Evolutionary conservation across 2,888 invertebrate genomes (phyloP), one percentile per base, ranked within the genome.

Genomic region (Apotomis turbidana): DNA sequence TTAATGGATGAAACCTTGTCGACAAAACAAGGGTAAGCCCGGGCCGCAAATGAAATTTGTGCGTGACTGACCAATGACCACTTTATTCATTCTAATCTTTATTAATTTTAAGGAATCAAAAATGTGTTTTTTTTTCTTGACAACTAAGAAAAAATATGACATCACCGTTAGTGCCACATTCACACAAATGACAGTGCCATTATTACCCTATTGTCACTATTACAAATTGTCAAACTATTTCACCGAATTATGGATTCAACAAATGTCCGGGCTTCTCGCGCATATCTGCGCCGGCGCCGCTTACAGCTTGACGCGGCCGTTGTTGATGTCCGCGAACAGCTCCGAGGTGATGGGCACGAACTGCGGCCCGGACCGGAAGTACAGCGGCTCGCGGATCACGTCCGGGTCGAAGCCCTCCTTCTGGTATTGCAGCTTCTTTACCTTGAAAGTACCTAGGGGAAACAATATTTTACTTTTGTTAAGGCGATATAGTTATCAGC

Each of bases 401-500:
- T 94, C 93, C 3, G 96, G 94, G 84, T 99, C 95, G 86, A 96
- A 99, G 3, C 97, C 98, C 78, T 98, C 97, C 76, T 95, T 94
- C 84, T 97, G 97, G 75, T 99, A 95, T 78, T 97, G 96, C 4
- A 96, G 94, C 86, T 99, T 99, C 90, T 97, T 97, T 78, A 99
- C 87, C 91, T 99, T 99, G 88, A 97, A 99, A 0, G 99, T 99
- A 61, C 97, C 97, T 94, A 95, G 87, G 81, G 83, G 88, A 87
- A 73, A 73, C 0, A 6, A 51, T n/a, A 5, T 36, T 69, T 4
- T 57, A 10, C 44, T 6, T 44, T 44, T 44, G 44, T 44, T 44
- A 27, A 27, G 27, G 27, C 27, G 1, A 27, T 27, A 27, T 27
- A 2, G 27, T 27, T 27, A 27, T 27, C 27, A 27, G 27, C 27